A percentile compares a stretch with the other conserved stretches of the same genome.
These are phyloP conservation scores for Aphrophora alni DNA, from an alignment of 2,888 invertebrate species.

Conservation along the genomic window DNA sequence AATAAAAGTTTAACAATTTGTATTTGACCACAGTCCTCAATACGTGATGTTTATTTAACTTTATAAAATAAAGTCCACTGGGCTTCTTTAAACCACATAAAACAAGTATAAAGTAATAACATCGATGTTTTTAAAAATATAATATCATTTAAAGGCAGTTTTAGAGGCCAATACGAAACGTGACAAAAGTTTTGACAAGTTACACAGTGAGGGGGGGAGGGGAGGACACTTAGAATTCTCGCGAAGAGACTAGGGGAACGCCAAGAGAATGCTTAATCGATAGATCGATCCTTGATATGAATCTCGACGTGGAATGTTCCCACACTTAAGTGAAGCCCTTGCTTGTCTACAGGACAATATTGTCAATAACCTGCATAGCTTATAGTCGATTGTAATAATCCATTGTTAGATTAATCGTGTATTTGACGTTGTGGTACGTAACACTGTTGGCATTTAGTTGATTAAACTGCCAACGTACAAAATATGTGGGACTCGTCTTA, in stretches of 20 bases:
- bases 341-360: background rate
- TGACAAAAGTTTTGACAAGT: constrained; percentile 9
- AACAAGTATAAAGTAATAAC: background rate
- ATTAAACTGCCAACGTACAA: background rate
- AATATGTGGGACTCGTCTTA: no score
- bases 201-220: background rate
- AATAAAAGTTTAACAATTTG: no score
- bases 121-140: background rate
- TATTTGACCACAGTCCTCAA: no score
- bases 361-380: background rate
- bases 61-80: no score
- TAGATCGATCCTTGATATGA: background rate
- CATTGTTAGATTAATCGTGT: background rate
- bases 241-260: background rate
- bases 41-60: no score
- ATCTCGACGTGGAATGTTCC: background rate
- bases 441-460: background rate
- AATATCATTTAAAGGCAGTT: constrained; percentile 9
- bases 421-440: background rate
- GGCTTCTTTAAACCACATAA: background rate
- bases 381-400: background rate
- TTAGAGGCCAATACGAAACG: constrained; percentile 3
- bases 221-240: background rate
- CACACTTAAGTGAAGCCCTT: background rate
- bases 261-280: background rate